Percentiles rank a stretch among this genome's conserved stretches.
Conservation (phyloP, 2,113 vertebrate genomes). For the Pantherophis guttatus region DNA sequence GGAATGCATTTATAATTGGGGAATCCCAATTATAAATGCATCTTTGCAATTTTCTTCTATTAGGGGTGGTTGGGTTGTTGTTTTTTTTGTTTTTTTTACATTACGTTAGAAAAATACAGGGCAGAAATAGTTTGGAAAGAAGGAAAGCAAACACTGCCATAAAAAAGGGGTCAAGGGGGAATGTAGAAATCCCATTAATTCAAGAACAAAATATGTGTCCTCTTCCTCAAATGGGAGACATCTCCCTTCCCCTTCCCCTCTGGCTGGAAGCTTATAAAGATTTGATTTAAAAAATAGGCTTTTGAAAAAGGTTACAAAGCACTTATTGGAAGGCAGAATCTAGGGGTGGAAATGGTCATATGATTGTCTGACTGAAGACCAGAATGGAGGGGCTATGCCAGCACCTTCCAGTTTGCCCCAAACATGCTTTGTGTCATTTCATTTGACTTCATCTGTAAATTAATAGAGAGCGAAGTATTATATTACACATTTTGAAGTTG, state of each 20-base stretch:
- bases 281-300: neutral
- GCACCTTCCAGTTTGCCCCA: neutral
- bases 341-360: neutral
- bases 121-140: neutral
- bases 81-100: too few relatives aligned
- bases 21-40: neutral
- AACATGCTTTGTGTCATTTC: neutral
- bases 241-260: neutral
- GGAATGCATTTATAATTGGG: too few relatives aligned
- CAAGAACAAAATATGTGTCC: neutral
- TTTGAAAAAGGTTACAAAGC: neutral
- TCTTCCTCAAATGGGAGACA: neutral
- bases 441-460: neutral
- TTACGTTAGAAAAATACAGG: neutral
- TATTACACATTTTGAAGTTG: neutral
- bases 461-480: neutral
- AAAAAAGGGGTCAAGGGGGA: neutral
- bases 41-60: neutral
- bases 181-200: neutral
- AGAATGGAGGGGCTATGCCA: neutral
- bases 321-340: neutral
- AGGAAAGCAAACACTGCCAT: neutral
- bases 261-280: neutral
- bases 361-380: neutral
- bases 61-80: too few relatives aligned